Conservation (phyloP, 2,888 invertebrate species). For the Xanthia togata region DNA sequence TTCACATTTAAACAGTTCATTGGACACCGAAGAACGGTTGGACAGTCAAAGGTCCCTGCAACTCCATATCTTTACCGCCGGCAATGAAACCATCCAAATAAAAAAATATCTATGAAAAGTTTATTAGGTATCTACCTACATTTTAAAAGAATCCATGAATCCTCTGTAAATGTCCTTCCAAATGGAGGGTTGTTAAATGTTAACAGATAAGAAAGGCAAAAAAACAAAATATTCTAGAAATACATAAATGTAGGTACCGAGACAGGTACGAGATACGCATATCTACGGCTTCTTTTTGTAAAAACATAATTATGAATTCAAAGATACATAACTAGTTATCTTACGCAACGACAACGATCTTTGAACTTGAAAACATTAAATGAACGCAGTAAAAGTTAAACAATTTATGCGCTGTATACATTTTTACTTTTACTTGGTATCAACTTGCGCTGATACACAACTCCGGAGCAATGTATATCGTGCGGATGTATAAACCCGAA, state of each 20-base stretch:
- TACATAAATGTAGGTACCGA: neutral
- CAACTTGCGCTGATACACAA: neutral
- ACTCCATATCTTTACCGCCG: slow-evolving; percentile 30
- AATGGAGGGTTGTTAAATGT: neutral
- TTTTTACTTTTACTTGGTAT: slow-evolving; percentile 19
- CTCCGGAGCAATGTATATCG: slow-evolving; percentile 38
- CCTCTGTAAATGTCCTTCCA: neutral
- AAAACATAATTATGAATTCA: too few species aligned
- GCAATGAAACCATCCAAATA: slow-evolving; percentile 37
- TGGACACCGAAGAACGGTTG: slow-evolving; percentile 1
- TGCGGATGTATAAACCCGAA: neutral
- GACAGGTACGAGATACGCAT: too few species aligned
- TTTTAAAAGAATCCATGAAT: slow-evolving; percentile 27
- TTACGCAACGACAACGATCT: slow-evolving; percentile 19
- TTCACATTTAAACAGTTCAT: slow-evolving; percentile 28
- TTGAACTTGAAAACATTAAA: slow-evolving; percentile 29
- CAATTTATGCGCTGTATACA: slow-evolving; percentile 14
- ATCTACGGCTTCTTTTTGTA: neutral
- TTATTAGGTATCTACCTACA: slow-evolving; percentile 4
- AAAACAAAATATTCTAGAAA: slow-evolving; percentile 3
- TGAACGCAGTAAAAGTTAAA: neutral
- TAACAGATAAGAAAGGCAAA: neutral
- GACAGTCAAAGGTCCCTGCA: slow-evolving; percentile 18
- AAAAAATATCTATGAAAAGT: slow-evolving; percentile 17
- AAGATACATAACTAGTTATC: neutral